phyloP scores from a whole-genome alignment of 2,113 vertebrate species.

The Polypterus senegalus region DNA sequence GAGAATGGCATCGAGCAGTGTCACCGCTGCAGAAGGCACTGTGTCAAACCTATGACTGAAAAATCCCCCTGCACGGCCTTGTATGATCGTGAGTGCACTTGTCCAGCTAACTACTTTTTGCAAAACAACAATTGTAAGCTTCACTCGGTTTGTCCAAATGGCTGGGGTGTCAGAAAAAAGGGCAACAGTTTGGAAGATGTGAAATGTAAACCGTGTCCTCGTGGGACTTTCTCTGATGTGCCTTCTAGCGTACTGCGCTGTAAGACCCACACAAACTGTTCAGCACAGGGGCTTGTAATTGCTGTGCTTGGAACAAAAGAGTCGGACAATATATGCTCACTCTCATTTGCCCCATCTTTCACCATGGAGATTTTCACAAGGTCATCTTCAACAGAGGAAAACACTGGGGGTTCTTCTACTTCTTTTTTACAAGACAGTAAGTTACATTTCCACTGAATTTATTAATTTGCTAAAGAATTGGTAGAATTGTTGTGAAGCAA shows the following conservation, averaged over 20 bases:
- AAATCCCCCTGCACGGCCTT: constrained; percentile 66
- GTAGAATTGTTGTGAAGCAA: too few species aligned
- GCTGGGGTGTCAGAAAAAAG: constrained; percentile 72
- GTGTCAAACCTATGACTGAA: constrained; percentile 59
- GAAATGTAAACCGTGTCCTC: constrained; percentile 69
- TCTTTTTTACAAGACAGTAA: constrained; percentile 52
- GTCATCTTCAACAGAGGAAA: constrained; percentile 7
- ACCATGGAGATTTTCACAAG: constrained; percentile 23
- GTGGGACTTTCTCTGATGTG: constrained; percentile 75
- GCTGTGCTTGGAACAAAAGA: constrained; percentile 60
- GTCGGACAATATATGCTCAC: constrained; percentile 69
- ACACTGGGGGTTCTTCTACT: constrained; percentile 32
- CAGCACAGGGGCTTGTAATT: constrained; percentile 56
- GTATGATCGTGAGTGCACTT: constrained; percentile 73
- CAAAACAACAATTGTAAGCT: constrained; percentile 51
- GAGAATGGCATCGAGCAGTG: constrained; percentile 83
- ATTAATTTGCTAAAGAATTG: too few species aligned
- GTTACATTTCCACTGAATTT: neutral
- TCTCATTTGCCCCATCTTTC: constrained; percentile 23
- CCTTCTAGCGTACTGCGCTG: constrained; percentile 68
- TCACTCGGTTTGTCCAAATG: constrained; percentile 63
- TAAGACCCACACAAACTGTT: constrained; percentile 70
- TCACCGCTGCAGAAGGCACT: constrained; percentile 65
- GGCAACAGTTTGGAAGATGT: constrained; percentile 73
- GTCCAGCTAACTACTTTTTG: constrained; percentile 62